Conservation (phyloP, 2,888 invertebrate genomes). For the Tolmerus cingulatus region DNA sequence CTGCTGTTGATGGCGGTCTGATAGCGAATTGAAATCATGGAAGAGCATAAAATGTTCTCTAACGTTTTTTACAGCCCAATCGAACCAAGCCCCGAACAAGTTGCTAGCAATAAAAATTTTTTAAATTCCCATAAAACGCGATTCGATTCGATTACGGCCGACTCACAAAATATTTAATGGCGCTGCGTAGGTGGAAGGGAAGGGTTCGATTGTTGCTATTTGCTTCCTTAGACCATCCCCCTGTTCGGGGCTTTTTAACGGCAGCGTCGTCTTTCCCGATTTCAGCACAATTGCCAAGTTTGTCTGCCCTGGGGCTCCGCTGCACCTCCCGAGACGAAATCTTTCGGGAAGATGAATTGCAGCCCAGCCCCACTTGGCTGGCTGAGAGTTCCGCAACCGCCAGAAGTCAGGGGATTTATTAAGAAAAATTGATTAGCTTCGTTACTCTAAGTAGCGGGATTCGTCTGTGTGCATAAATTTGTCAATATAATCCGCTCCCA, state of each 20-base stretch:
- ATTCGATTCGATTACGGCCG: conserved; percentile 39
- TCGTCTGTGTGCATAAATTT: conserved; percentile 49
- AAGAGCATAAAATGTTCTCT: neutral
- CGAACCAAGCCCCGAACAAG: conserved; percentile 10
- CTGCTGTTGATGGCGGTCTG: conserved; percentile 15
- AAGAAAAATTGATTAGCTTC: conserved; percentile 50
- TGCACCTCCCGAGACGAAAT: neutral
- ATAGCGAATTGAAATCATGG: conserved; percentile 31
- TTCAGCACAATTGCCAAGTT: neutral
- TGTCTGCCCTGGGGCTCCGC: neutral
- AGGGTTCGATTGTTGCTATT: neutral
- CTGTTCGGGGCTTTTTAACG: neutral
- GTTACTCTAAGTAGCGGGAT: conserved; percentile 48
- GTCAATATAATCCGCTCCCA: conserved; percentile 47
- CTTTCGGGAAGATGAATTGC: conserved; percentile 24
- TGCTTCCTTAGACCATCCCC: neutral
- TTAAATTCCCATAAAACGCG: conserved; percentile 40
- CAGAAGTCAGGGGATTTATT: conserved; percentile 47
- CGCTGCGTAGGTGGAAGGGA: conserved; percentile 1
- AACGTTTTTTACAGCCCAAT: conserved; percentile 24
- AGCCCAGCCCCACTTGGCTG: neutral
- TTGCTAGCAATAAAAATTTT: conserved; percentile 34
- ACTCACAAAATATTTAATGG: conserved; percentile 24
- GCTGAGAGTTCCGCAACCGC: neutral
- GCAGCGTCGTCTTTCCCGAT: neutral